Conservation (phyloP, 2,113 vertebrate species). For the Pollachius pollachius region DNA sequence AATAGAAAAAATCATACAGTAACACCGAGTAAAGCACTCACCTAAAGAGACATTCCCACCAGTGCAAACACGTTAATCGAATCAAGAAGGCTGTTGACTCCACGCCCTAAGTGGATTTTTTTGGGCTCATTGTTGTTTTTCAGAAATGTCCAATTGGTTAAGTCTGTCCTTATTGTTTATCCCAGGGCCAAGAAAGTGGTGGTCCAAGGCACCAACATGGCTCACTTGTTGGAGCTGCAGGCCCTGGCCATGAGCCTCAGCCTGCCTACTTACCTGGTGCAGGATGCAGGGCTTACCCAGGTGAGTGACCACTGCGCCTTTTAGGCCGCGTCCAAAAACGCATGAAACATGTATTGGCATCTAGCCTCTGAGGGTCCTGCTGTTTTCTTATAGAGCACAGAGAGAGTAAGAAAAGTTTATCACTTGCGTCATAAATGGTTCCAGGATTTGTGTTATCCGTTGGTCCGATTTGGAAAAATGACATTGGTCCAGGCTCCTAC, state of each 20-base stretch:
- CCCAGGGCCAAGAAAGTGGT: slow-evolving; percentile 81
- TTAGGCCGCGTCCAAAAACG: background rate
- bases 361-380: too few species aligned
- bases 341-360: background rate
- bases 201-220: slow-evolving; percentile 76
- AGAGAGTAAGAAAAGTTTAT: too few species aligned
- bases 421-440: too few species aligned
- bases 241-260: slow-evolving; percentile 79
- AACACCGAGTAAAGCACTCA: slow-evolving; percentile 54
- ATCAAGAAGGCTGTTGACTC: too few species aligned
- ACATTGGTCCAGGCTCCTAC: too few species aligned
- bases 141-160: background rate
- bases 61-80: slow-evolving; percentile 47
- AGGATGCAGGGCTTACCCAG: slow-evolving; percentile 82
- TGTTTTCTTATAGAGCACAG: too few species aligned
- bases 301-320: slow-evolving; percentile 42
- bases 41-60: slow-evolving; percentile 75
- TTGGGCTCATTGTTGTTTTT: too few species aligned
- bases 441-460: too few species aligned
- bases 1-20: background rate
- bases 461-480: too few species aligned
- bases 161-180: background rate
- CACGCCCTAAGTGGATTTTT: too few species aligned
- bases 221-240: slow-evolving; percentile 79
- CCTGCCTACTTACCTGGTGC: slow-evolving; percentile 79